Base-by-base conservation (phyloP, 1,140 invertebrate species). In the Parasteatoda tepidariorum region DNA sequence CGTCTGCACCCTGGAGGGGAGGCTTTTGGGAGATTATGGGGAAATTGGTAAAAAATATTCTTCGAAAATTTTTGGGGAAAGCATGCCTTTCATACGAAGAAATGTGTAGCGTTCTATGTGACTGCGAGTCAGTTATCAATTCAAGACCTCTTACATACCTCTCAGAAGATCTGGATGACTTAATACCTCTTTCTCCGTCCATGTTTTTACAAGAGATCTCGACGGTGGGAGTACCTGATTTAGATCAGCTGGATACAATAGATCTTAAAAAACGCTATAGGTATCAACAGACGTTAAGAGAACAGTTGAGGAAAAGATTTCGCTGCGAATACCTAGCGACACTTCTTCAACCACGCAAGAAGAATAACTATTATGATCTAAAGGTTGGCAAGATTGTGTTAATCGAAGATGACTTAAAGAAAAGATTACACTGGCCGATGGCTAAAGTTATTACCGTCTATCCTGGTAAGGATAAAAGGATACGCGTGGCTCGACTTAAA, bases 281-380 rank as follows among this genome's bases (percentile, higher is more conserved):
- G 30, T 55, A 73, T n/a, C 2, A 30, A 31, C 70, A 57, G 18
- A 31, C 2, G 18, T 38, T 73, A 13, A 55, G 54, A 55, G 2
- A 59, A 2, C 48, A 70, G n/a, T 62, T 75, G 15, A 75, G 73
- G n/a, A 62, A 62, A 34, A 26, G 73, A 62, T 62, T 75, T 30
- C n/a, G 57, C 11, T 5, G 22, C 6, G 73, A 75, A 75, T 75
- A 75, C 26, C 31, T 62, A 18, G 9, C n/a, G 1, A 59, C 9
- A 59, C 5, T 59, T 0, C 7, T 59, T 22, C 57, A 59, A 26
- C 57, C 2, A 2, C 57, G 9, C n/a, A 59, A 59, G 57, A 59
- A 59, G n/a, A 22, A 59, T 9, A 59, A n/a, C n/a, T 11, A 31
- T 62, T 26, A 24, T 31, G 0, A 64, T 13, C 1, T 64, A 64